These are phyloP conservation scores for Aptenodytes forsteri DNA, from an alignment of 2,113 vertebrate genomes.

Conservation along the genomic window DNA sequence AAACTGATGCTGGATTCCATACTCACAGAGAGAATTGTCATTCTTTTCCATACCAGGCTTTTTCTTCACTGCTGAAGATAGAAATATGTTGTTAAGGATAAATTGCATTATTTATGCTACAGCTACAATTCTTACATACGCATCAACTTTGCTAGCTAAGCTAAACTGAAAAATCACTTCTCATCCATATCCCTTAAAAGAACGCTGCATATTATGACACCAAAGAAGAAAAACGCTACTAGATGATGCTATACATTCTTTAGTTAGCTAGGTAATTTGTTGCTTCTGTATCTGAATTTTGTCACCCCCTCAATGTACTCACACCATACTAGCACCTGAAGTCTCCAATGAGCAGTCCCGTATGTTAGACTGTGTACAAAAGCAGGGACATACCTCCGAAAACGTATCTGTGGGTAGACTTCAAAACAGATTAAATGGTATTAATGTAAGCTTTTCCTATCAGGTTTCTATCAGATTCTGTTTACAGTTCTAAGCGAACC, in stretches of 20 bases:
- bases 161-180: background rate
- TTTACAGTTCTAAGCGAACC: background rate
- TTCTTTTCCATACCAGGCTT: background rate
- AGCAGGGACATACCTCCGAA: background rate
- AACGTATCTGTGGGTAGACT: background rate
- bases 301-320: background rate
- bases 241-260: background rate
- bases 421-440: background rate
- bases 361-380: background rate
- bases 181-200: background rate
- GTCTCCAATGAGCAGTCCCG: accelerated
- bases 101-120: background rate
- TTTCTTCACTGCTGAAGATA: background rate
- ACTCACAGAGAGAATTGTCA: background rate
- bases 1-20: background rate
- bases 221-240: background rate
- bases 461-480: background rate
- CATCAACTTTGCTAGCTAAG: background rate
- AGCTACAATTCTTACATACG: background rate
- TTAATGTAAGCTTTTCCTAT: background rate
- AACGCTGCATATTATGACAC: background rate
- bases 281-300: background rate
- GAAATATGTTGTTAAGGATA: background rate
- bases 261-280: background rate
- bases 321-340: background rate